phyloP scores from a whole-genome alignment of 1,140 invertebrate species.

The Thaumatotibia leucotreta region DNA sequence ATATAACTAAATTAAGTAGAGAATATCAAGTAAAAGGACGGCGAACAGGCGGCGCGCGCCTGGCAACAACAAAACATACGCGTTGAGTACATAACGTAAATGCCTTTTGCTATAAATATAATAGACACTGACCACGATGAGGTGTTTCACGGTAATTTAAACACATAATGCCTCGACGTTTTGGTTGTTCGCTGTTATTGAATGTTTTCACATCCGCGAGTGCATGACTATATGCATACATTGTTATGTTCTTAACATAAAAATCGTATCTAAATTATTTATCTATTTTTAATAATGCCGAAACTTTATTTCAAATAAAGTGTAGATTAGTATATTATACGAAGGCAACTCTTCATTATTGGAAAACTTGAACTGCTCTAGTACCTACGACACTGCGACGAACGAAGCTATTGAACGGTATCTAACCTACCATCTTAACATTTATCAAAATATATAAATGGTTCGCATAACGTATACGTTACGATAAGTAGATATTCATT shows the following conservation, averaged over 20 bases:
- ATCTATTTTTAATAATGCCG: conserved; percentile 39
- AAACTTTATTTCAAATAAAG: conserved; percentile 15
- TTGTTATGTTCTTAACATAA: conserved; percentile 35
- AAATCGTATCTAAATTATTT: conserved; percentile 24
- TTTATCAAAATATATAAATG: conserved; percentile 14
- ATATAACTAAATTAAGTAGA: conserved; percentile 74
- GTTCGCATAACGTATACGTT: conserved; percentile 12
- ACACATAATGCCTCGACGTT: conserved; percentile 57
- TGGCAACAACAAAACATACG: conserved; percentile 59
- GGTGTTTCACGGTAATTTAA: conserved; percentile 51
- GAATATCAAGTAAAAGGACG: conserved; percentile 67
- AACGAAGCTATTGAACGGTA: conserved; percentile 9
- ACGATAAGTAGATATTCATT: conserved; percentile 24
- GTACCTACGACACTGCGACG: neutral
- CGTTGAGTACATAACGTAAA: conserved; percentile 50
- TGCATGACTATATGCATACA: conserved; percentile 28
- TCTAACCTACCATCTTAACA: neutral
- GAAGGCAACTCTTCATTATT: conserved; percentile 7
- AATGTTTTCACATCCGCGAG: conserved; percentile 31
- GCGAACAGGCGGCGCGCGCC: conserved; percentile 42
- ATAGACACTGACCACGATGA: conserved; percentile 64
- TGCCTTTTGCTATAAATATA: conserved; percentile 54
- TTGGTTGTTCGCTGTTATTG: conserved; percentile 35
- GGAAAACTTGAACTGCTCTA: neutral
- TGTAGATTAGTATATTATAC: conserved; percentile 3